Base-by-base conservation (phyloP, 2,888 invertebrate species). In the Diaphora mendica region DNA sequence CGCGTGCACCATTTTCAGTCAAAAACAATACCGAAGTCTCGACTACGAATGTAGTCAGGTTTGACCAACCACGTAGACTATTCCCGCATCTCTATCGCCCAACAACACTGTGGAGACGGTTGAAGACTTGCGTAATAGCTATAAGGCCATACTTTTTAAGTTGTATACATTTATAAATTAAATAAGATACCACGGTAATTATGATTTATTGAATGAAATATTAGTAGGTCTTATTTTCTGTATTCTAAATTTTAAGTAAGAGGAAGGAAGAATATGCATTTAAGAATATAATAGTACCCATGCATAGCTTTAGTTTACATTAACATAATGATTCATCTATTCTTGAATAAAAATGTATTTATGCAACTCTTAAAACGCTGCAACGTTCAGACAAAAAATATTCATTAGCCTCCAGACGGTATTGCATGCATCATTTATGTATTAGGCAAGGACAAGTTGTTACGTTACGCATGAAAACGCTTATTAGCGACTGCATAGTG, bases 1-100 rank as follows among this genome's bases (percentile, higher is more conserved):
- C 91, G 93, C 94, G 94, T 94, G 94, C 93, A 92, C 93, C 90
- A 93, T 93, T 94, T 95, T 94, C 93, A 94, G 95, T 94, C 94
- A 93, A 93, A 94, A 94, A 93, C 93, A 92, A 93, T 92, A 90
- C 88, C 88, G 86, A 86, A 89, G 89, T 93, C 94, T 93, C 94
- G 92, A 94, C 90, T 91, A 86, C 90, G 92, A 91, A 93, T 93
- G 93, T 93, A 87, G 91, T 90, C 91, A 87, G 90, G 91, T 89
- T 91, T 88, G 90, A 87, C 88, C 91, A 67, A 85, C 84, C 80
- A 88, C 51, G 33, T 69, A 35, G 68, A 85, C 90, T 90, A 90
- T 88, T 87, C 85, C 83, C 85, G 85, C 85, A 71, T 83, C 78
- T 62, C 65, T 70, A 44, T 64, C 71, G 88, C 81, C 79, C 79